phyloP scores from a whole-genome alignment of 2,113 vertebrate genomes.

The Psilopsiagon aurifrons region DNA sequence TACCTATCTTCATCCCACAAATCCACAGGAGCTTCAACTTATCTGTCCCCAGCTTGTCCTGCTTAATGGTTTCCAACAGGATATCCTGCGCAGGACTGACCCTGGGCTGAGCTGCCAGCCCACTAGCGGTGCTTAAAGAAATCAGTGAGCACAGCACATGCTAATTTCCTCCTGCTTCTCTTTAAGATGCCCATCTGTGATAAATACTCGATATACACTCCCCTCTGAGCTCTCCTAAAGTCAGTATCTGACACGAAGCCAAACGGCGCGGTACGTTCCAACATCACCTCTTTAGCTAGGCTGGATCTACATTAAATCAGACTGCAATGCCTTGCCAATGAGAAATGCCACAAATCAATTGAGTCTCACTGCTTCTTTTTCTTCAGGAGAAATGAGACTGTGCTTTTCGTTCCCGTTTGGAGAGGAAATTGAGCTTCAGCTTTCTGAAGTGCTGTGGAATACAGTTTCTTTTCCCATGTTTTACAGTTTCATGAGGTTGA shows the following conservation, averaged over 20 bases:
- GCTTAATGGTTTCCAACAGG: neutral
- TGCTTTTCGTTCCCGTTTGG: neutral
- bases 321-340: neutral
- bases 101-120: neutral
- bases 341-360: neutral
- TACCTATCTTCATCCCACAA: neutral
- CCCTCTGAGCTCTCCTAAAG: neutral
- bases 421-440: neutral
- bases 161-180: conserved; percentile 24
- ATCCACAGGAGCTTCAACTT: neutral
- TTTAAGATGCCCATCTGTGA: neutral
- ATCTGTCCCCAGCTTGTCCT: neutral
- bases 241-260: neutral
- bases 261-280: neutral
- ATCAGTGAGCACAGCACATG: conserved; percentile 14
- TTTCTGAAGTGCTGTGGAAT: neutral
- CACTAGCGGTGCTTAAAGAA: neutral
- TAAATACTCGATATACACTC: fast-evolving
- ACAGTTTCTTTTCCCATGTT: neutral
- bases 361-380: neutral
- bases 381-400: fast-evolving
- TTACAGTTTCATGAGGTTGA: neutral
- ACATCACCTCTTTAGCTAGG: neutral
- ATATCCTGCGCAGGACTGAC: neutral
- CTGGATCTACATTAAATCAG: neutral